Conservation (phyloP, 2,888 invertebrate species). For the Boloria euphrosyne region DNA sequence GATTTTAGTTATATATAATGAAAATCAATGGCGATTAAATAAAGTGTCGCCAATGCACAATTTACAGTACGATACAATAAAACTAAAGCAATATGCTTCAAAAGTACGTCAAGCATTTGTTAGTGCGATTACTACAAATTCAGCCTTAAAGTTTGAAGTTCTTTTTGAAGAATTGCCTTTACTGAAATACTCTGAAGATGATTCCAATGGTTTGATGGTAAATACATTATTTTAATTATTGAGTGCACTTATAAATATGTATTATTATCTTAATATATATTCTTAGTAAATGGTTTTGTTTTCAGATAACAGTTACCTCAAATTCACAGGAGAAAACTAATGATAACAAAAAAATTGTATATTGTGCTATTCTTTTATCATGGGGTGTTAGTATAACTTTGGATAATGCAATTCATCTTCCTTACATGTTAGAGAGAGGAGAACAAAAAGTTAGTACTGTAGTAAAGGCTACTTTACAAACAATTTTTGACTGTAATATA, state of each 20-base stretch:
- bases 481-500: constrained; percentile 75
- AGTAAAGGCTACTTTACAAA: constrained; percentile 63
- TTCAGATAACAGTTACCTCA: constrained; percentile 64
- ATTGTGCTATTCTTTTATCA: constrained; percentile 64
- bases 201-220: constrained; percentile 67
- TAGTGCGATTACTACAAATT: constrained; percentile 52
- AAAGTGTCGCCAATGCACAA: constrained; percentile 69
- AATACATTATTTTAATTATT: constrained; percentile 21
- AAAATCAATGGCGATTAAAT: constrained; percentile 65
- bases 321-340: constrained; percentile 49
- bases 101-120: constrained; percentile 68
- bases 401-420: constrained; percentile 61
- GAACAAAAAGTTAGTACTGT: constrained; percentile 59
- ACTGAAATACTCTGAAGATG: constrained; percentile 66
- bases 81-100: constrained; percentile 69
- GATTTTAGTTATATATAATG: constrained; percentile 67
- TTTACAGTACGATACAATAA: constrained; percentile 59
- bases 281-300: constrained; percentile 21
- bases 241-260: neutral
- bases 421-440: constrained; percentile 73
- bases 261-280: neutral
- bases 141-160: constrained; percentile 59
- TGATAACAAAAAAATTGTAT: constrained; percentile 45
- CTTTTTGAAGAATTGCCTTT: constrained; percentile 57
- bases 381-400: constrained; percentile 63